phyloP scores from a whole-genome alignment of 2,888 invertebrate genomes.

The Cheilosia scutellata region DNA sequence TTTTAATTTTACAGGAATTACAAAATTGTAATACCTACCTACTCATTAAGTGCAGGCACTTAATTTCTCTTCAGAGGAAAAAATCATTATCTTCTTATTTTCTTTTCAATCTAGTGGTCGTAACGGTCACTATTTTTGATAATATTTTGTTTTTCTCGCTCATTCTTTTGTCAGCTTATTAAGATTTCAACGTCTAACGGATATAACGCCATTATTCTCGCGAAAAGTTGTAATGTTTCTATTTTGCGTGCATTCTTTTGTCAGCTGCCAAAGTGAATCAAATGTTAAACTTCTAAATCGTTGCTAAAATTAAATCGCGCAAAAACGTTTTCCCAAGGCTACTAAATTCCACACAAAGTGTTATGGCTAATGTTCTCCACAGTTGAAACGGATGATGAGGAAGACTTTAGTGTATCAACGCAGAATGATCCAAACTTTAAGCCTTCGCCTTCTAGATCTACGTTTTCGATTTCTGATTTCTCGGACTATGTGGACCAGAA shows the following conservation, averaged over 20 bases:
- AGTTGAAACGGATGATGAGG: neutral
- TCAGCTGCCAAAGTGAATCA: neutral
- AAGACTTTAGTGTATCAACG: no score
- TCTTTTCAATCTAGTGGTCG: neutral
- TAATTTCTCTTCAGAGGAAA: constrained; percentile 1
- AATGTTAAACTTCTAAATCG: neutral
- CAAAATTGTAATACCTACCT: neutral
- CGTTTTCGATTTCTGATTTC: constrained; percentile 12
- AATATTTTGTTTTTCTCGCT: neutral
- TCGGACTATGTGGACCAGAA: constrained; percentile 12
- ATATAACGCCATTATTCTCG: no score
- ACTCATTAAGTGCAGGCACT: no score
- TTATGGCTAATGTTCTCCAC: constrained; percentile 9
- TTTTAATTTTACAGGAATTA: neutral
- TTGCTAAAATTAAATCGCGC: constrained; percentile 3
- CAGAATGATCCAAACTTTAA: no score
- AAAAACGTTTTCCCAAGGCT: neutral
- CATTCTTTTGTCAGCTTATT: no score
- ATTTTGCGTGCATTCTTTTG: constrained; percentile 14
- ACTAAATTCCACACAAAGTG: constrained; percentile 1
- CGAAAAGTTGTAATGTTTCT: constrained; percentile 8
- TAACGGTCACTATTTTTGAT: neutral
- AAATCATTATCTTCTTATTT: neutral
- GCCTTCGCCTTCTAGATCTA: constrained; percentile 2
- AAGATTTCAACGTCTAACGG: no score